Conservation (phyloP, 2,113 vertebrate species). For the Hystrix brachyura region DNA sequence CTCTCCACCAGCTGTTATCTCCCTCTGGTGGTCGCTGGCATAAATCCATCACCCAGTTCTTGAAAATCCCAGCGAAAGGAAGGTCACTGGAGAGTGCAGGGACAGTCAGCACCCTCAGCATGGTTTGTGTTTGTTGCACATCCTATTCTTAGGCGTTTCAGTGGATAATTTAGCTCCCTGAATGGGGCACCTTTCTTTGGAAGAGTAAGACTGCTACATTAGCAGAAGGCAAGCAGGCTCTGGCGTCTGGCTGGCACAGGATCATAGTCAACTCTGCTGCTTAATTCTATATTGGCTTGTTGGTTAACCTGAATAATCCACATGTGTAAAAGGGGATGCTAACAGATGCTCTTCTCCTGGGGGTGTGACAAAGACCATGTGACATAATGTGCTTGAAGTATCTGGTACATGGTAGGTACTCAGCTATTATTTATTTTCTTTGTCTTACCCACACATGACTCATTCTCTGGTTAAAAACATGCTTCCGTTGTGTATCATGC, state of each 20-base stretch:
- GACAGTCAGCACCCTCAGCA: not conserved
- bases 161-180: not conserved
- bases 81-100: not conserved
- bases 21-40: slow-evolving; percentile 78
- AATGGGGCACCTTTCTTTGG: not conserved
- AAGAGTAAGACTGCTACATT: not conserved
- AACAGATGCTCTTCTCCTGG: not conserved
- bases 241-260: not conserved
- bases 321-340: not conserved
- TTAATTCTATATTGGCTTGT: not conserved
- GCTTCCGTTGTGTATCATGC: not conserved
- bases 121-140: not conserved
- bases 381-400: not conserved
- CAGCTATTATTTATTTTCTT: slow-evolving; percentile 26
- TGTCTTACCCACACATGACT: not conserved
- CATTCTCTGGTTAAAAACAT: not conserved
- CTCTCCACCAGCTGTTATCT: slow-evolving; percentile 43
- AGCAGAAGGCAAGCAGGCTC: not conserved
- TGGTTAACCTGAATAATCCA: not conserved
- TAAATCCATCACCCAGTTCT: slow-evolving; percentile 60
- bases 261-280: not conserved
- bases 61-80: slow-evolving; percentile 17
- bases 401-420: not conserved
- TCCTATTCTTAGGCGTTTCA: not conserved
- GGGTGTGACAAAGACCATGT: not conserved